A percentile compares a stretch with the other conserved stretches of the same genome.
phyloP scores from a whole-genome alignment of 1,140 invertebrate genomes.

The Diachasma alloeum region DNA sequence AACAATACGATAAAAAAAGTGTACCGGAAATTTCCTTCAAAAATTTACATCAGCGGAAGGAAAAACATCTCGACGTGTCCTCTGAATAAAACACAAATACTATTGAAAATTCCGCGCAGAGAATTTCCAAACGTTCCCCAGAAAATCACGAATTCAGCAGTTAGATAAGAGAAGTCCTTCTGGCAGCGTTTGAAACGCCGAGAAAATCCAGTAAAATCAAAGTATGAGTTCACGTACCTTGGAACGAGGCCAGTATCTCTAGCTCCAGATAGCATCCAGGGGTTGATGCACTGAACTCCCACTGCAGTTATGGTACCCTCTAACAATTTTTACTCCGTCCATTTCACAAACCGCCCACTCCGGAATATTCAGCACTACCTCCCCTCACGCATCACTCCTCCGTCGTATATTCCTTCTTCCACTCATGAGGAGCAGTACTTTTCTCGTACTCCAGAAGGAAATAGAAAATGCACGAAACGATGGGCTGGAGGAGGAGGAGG shows the following conservation, averaged over 20 bases:
- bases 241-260: neutral
- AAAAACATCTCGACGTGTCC: too few species aligned
- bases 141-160: conserved; percentile 4
- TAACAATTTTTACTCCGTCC: conserved; percentile 1
- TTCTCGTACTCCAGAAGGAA: neutral
- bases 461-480: neutral
- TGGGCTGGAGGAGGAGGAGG: too few species aligned
- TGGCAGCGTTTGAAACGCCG: neutral
- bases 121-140: too few species aligned
- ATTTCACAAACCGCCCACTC: neutral
- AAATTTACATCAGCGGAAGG: too few species aligned
- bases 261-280: neutral
- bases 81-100: too few species aligned
- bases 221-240: neutral
- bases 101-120: too few species aligned
- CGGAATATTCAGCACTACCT: neutral
- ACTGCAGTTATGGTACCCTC: neutral
- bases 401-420: neutral
- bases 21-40: too few species aligned
- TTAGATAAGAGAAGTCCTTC: neutral
- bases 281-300: neutral
- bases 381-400: neutral
- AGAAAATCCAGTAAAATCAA: conserved; percentile 1
- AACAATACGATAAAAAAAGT: too few species aligned
- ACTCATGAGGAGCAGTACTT: neutral